Evolutionary conservation across 1,140 invertebrate genomes (phyloP).

Genomic region (Pogonomyrmex californicus): DNA sequence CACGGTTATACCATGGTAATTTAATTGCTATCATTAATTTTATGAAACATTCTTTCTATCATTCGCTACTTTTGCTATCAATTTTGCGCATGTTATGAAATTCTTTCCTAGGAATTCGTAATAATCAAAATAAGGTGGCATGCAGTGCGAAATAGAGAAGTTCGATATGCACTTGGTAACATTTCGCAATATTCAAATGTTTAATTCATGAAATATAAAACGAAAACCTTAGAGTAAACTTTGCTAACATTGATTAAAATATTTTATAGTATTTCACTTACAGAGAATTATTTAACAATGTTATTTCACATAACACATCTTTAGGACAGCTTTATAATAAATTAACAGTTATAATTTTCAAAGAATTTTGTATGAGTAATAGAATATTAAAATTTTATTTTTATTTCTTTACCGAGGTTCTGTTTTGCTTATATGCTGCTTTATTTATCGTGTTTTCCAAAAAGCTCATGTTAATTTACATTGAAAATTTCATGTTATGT

Average conservation of each 20-base stretch:
- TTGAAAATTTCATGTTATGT: background rate
- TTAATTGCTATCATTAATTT: constrained; percentile 45
- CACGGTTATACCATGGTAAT: constrained; percentile 44
- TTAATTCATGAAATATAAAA: constrained; percentile 7
- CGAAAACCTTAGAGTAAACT: background rate
- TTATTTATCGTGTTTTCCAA: background rate
- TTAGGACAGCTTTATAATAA: background rate
- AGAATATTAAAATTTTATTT: constrained; percentile 2
- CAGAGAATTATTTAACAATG: background rate
- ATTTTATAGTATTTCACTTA: background rate
- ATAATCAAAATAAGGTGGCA: constrained; percentile 21
- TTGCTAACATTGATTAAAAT: background rate
- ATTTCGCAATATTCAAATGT: constrained; percentile 18
- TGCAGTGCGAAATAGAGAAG: background rate
- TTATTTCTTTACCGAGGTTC: background rate
- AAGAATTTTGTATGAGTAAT: too few species aligned
- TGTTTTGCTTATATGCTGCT: background rate
- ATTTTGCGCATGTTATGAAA: constrained; percentile 21
- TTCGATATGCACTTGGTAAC: background rate
- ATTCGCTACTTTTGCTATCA: constrained; percentile 9
- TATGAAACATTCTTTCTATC: constrained; percentile 20
- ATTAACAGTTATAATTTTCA: background rate
- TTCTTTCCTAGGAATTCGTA: constrained; percentile 34
- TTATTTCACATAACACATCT: background rate
- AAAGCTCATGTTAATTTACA: constrained; percentile 24